phyloP scores from a whole-genome alignment of 64 coral and sea anemone species.

The Pocillopora damicornis region DNA sequence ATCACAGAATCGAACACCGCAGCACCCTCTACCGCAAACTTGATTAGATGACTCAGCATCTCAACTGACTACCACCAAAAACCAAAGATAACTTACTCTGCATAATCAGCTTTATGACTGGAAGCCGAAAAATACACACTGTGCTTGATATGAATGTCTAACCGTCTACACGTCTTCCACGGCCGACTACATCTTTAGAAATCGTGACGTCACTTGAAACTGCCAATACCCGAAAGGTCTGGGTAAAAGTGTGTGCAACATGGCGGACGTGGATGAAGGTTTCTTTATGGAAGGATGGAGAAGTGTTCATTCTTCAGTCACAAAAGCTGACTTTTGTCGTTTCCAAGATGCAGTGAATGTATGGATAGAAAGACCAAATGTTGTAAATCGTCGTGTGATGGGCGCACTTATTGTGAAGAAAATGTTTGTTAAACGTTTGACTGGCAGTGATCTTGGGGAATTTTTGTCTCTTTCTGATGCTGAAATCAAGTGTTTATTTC shows the following conservation, averaged over 20 bases:
- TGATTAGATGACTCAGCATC: constrained; percentile 83
- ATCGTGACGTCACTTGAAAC: too few relatives aligned
- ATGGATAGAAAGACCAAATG: constrained; percentile 94
- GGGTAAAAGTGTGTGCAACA: too few relatives aligned
- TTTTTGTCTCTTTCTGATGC: neutral
- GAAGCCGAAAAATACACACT: too few relatives aligned
- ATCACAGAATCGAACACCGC: constrained; percentile 54
- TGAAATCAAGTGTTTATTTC: neutral
- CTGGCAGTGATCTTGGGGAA: neutral
- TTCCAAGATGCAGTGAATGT: constrained; percentile 74
- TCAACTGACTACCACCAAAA: neutral
- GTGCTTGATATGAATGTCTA: too few relatives aligned
- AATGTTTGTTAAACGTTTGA: constrained; percentile 21
- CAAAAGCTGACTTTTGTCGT: constrained; percentile 15
- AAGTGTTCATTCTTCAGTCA: constrained; percentile 39
- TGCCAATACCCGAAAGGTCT: too few relatives aligned
- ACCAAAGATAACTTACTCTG: too few relatives aligned
- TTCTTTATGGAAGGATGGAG: constrained; percentile 9
- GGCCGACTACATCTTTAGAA: too few relatives aligned
- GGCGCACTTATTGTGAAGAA: constrained; percentile 58
- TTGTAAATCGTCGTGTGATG: constrained; percentile 80
- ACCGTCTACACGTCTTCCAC: too few relatives aligned
- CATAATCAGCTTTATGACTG: too few relatives aligned
- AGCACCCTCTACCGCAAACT: constrained; percentile 73
- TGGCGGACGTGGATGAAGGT: neutral